Percentiles rank a stretch among this genome's conserved stretches.
phyloP scores from a whole-genome alignment of 2,113 vertebrate species.

The Perca flavescens region DNA sequence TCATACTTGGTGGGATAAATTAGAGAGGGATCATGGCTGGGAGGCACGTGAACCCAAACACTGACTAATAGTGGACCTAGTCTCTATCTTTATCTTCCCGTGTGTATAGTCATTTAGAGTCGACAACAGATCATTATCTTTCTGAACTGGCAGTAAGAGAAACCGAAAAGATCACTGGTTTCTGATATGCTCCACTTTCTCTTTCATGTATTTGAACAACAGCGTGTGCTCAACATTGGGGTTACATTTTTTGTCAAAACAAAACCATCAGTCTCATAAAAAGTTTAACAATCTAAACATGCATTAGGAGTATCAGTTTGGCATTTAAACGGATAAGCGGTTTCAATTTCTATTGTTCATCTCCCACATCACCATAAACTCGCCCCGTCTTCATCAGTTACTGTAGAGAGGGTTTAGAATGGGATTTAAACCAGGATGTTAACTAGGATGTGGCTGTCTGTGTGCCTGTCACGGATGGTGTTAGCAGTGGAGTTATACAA shows the following conservation, averaged over 20 bases:
- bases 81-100: too few relatives aligned
- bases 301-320: neutral
- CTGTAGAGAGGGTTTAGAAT: neutral
- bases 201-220: neutral
- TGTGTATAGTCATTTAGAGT: neutral
- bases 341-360: neutral
- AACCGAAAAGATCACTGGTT: neutral
- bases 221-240: neutral
- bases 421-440: constrained; percentile 22
- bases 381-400: neutral
- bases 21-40: neutral
- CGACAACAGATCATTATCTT: neutral
- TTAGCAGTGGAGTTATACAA: neutral
- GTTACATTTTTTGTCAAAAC: neutral
- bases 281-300: neutral
- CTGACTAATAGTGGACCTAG: too few relatives aligned
- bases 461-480: neutral
- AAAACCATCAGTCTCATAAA: neutral
- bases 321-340: neutral
- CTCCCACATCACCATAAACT: neutral
- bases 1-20: neutral
- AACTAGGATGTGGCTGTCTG: neutral
- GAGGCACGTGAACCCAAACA: neutral
- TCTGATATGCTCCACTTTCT: neutral
- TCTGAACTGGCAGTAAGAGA: neutral